Base-by-base conservation (phyloP, 2,888 invertebrate species). In the Ochropacha duplaris region DNA sequence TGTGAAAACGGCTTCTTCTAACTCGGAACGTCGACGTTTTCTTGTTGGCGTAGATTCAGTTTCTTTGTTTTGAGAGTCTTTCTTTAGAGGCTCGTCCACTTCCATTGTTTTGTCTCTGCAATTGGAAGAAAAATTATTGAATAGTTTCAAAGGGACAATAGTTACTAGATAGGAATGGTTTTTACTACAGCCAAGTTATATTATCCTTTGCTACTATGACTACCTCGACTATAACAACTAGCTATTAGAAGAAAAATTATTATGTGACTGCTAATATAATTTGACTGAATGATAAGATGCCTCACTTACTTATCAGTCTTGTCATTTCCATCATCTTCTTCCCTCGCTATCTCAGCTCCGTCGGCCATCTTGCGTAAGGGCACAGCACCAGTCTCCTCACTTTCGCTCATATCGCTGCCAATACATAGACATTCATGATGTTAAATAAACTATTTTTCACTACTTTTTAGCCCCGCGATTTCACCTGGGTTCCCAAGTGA, bases 1-100 rank as follows among this genome's bases (percentile, higher is more conserved):
- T 2, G 85, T 86, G 19, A 85, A 68, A 4, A 81, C 72, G 0
- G 86, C 81, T 65, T 88, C 90, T 55, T 87, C 87, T 9, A 87
- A 61, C 1, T 80, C 76, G 0, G 92, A 90, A 1, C 84, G 79
- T 2, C 90, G 84, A n/a, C 92, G 84, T 70, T 90, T 92, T 65
- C 84, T 84, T 3, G 79, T 65, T 6, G 65, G 59, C 1, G 59
- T 22, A 9, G 4, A 8, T 16, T 71, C 69, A 39, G 55, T 66
- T 50, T 76, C 75, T 36, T 71, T 50, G 26, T n/a, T 50, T 50
- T 8, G n/a, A 24, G 50, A 6, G 2, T 50, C 71, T 28, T 65
- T 69, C 22, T 64, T 65, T 56, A 62, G 57, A 9, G 64, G 24
- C 4, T 58, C 57, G 2, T 81, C 79, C 0, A 76, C 59, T 39